Percentiles rank a stretch among this genome's conserved stretches.
phyloP scores from a whole-genome alignment of 2,888 invertebrate species.

The Heliconius hortense region DNA sequence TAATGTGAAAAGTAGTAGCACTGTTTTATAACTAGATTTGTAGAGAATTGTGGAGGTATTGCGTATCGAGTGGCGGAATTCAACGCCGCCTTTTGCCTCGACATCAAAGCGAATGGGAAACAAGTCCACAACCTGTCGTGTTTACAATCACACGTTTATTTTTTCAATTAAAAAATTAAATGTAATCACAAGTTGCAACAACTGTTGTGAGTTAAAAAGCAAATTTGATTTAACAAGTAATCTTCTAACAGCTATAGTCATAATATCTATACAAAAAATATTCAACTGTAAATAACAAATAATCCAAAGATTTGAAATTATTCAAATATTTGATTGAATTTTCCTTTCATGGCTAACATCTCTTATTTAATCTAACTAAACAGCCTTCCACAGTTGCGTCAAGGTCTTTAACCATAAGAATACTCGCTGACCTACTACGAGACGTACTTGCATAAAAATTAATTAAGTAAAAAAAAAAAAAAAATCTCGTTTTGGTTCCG shows the following conservation, averaged over 20 bases:
- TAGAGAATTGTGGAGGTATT: no score
- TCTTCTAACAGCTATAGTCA: background rate
- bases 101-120: no score
- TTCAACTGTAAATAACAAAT: background rate
- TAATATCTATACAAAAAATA: background rate
- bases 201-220: no score
- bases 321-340: constrained; percentile 3
- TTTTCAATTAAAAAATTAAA: no score
- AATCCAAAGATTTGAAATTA: background rate
- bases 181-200: no score
- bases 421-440: constrained; percentile 18
- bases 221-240: background rate
- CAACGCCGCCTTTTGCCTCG: no score
- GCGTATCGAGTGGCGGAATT: no score
- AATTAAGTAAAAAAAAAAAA: background rate
- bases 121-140: no score
- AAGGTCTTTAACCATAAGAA: constrained; percentile 18
- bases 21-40: background rate
- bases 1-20: background rate
- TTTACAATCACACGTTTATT: no score
- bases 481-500: background rate
- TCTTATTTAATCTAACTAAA: constrained; percentile 14
- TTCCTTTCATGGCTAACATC: constrained; percentile 20
- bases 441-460: constrained; percentile 1
- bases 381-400: constrained; percentile 7